Conservation (phyloP, 1,140 invertebrate genomes). For the Nasonia longicornis region DNA sequence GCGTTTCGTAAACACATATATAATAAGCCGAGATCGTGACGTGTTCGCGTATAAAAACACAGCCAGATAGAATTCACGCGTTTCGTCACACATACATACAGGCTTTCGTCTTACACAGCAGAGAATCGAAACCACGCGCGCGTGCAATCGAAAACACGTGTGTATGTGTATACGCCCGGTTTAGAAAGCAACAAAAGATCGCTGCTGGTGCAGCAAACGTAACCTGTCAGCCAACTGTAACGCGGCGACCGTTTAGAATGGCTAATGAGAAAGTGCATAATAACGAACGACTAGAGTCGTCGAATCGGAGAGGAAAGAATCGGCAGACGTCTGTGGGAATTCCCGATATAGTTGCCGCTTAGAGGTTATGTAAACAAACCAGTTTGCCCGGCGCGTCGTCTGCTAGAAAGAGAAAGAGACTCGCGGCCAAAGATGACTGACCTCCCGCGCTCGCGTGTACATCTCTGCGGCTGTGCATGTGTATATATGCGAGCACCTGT, state of each 20-base stretch:
- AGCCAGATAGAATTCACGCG: not conserved
- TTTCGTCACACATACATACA: not conserved
- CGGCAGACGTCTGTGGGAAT: not conserved
- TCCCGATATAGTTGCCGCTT: not conserved
- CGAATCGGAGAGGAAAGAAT: slow-evolving; percentile 7
- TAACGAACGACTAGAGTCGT: not conserved
- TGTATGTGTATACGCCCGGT: not conserved
- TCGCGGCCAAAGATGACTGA: slow-evolving; percentile 28
- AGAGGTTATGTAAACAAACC: slow-evolving; percentile 53
- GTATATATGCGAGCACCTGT: not conserved
- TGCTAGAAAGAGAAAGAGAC: not conserved
- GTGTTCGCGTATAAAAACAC: too few relatives aligned
- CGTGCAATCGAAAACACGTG: not conserved
- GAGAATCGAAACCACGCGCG: not conserved
- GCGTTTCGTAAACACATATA: too few relatives aligned
- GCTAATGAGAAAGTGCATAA: slow-evolving; percentile 1
- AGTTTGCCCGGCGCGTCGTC: slow-evolving; percentile 35
- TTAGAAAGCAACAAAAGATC: slow-evolving; percentile 3
- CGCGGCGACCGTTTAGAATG: not conserved
- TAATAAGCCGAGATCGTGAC: too few relatives aligned
- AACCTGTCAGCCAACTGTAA: not conserved
- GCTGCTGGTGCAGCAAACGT: not conserved
- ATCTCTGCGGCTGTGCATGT: not conserved
- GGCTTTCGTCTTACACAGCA: too few relatives aligned
- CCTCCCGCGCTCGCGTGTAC: not conserved